Conservation (phyloP, 1,140 invertebrate genomes). For the Sweltsa coloradensis region DNA sequence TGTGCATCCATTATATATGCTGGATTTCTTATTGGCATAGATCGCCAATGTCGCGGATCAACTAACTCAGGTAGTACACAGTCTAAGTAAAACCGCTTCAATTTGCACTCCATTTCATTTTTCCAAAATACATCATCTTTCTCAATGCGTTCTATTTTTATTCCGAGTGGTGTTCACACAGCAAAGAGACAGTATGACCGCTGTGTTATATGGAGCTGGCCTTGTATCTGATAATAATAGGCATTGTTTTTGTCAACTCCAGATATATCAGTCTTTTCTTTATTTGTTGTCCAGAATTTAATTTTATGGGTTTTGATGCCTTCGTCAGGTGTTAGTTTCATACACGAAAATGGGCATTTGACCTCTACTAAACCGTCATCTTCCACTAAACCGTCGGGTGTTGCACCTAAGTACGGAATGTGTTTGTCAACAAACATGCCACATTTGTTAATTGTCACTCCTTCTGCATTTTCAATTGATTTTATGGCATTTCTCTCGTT, state of each 20-base stretch:
- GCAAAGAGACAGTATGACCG: conserved; percentile 7
- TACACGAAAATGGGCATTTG: conserved; percentile 29
- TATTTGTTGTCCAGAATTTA: not conserved
- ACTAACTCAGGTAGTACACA: conserved; percentile 26
- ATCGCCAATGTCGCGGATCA: conserved; percentile 21
- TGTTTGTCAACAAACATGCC: conserved; percentile 28
- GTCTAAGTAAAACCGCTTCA: conserved; percentile 22
- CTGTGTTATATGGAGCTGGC: conserved; percentile 17
- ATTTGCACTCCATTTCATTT: conserved; percentile 13
- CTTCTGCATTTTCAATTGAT: conserved; percentile 16
- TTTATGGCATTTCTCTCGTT: conserved; percentile 22
- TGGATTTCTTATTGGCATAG: conserved; percentile 21
- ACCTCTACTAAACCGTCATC: conserved; percentile 25
- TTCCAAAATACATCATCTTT: conserved; percentile 20
- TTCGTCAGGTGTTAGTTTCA: conserved; percentile 16
- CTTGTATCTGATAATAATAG: conserved; percentile 28
- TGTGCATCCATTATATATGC: conserved; percentile 13
- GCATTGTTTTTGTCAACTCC: conserved; percentile 23
- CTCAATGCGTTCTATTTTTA: conserved; percentile 12
- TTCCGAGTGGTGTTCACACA: conserved; percentile 17
- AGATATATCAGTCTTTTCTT: conserved; percentile 5
- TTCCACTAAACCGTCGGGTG: conserved; percentile 29
- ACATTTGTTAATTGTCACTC: conserved; percentile 20
- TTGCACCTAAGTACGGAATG: conserved; percentile 24
- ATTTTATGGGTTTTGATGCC: conserved; percentile 14